Evolutionary conservation across 2,888 invertebrate genomes (phyloP), one percentile per base, ranked within the genome.

Genomic region (Rotaria socialis): DNA sequence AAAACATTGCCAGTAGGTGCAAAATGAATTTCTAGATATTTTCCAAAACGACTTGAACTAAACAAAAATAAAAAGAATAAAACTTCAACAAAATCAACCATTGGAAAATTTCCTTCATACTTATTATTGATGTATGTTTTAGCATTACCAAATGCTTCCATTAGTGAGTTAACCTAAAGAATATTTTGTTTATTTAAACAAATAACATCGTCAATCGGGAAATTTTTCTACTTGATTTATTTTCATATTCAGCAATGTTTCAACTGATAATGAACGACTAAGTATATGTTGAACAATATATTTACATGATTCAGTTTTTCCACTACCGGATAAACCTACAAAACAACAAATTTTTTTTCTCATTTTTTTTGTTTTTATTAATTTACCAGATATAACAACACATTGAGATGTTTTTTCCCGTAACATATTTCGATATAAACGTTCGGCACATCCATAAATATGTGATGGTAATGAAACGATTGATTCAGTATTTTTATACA

Each of bases 341-440:
- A 84, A 1, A 3, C 3, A 52, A 52, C 24, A 41, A 52, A 35
- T 6, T 19, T 10, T 55, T 10, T n/a, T 19, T 19, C 22, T 43
- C 22, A 41, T 22, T 35, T 11, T 84, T 47, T 6, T 4, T 80
- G 11, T 47, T 47, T 11, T 16, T 52, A 11, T 52, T 52, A 22
- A 55, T 41, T 52, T 85, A 85, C 85, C 85, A 74, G 95, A 94
- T 88, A 97, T 93, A 7, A 96, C 93, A 87, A 97, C 94, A 90
- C 95, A 94, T 91, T 96, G 96, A 93, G 93, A 89, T 94, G 94
- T 90, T 96, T 95, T 90, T 96, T 96, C 88, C 4, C 86, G 85
- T 56, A 96, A 91, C 92, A 91, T 89, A 84, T 89, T 88, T 87
- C 90, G 90, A 88, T 89, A 90, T 10, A 90, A 89, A 50, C 89